Evolutionary conservation across 2,797 vertebrate species (phyloP).

Genomic region (Chromobotia macracanthus): DNA sequence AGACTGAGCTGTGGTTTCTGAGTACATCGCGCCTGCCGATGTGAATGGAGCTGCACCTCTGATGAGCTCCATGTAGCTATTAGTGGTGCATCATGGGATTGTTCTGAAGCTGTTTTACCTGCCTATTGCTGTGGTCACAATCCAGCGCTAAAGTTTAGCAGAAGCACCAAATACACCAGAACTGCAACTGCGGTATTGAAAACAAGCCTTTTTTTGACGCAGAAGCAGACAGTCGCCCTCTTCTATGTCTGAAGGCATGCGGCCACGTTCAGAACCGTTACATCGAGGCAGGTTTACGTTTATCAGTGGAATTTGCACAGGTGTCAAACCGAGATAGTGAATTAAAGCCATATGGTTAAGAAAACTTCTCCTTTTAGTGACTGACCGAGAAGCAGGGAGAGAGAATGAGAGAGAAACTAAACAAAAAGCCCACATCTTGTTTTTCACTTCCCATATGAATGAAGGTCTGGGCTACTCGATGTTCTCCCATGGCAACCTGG

Average conservation of each 20-base stretch:
- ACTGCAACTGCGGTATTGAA: background rate
- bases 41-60: constrained; percentile 50
- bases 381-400: constrained; percentile 37
- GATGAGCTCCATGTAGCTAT: constrained; percentile 42
- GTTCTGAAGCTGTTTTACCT: background rate
- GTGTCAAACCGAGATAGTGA: constrained; percentile 46
- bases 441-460: constrained; percentile 72
- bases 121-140: constrained; percentile 31
- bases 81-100: constrained; percentile 42
- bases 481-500: constrained; percentile 82
- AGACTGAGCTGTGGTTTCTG: constrained; percentile 74
- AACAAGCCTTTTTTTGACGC: background rate
- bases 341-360: constrained; percentile 58
- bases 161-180: background rate
- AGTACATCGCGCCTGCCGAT: constrained; percentile 71
- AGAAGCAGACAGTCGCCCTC: background rate
- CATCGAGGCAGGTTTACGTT: constrained; percentile 9
- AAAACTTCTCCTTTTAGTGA: constrained; percentile 64
- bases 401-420: constrained; percentile 47
- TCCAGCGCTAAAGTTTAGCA: constrained; percentile 4
- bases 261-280: background rate
- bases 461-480: constrained; percentile 85
- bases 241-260: background rate
- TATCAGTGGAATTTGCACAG: constrained; percentile 27
- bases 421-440: constrained; percentile 66